phyloP scores from a whole-genome alignment of 2,797 vertebrate species.

The Microchirus variegatus region DNA sequence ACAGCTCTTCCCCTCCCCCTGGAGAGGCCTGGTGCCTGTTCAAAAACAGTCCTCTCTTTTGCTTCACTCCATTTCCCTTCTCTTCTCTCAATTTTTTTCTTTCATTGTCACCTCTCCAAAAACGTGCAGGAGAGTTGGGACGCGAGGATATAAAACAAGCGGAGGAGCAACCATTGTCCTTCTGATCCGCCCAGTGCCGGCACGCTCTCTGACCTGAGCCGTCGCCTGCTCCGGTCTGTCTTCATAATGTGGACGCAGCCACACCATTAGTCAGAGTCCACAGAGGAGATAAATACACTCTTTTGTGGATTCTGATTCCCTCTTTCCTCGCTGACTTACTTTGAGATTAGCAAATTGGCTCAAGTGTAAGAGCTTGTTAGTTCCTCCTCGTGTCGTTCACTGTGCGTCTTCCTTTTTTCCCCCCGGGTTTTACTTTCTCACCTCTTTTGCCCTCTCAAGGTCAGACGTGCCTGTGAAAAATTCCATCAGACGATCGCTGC shows the following conservation, averaged over 20 bases:
- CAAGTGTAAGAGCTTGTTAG: conserved; percentile 70
- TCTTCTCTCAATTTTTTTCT: background rate
- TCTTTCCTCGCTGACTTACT: conserved; percentile 70
- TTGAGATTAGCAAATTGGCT: conserved; percentile 82
- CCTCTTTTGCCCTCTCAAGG: conserved; percentile 47
- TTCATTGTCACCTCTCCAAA: conserved; percentile 59
- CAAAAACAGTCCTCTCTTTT: conserved; percentile 76
- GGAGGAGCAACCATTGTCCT: conserved; percentile 41
- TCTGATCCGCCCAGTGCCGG: conserved; percentile 49
- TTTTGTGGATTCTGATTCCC: conserved; percentile 39
- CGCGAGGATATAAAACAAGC: conserved; percentile 52
- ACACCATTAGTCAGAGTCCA: conserved; percentile 36
- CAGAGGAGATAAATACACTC: conserved; percentile 30
- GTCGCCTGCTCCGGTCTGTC: conserved; percentile 19
- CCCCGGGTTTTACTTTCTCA: conserved; percentile 22
- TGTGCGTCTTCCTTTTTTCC: conserved; percentile 18
- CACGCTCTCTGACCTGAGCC: conserved; percentile 51
- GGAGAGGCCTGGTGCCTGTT: conserved; percentile 82
- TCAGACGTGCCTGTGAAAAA: conserved; percentile 60
- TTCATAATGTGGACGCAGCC: conserved; percentile 45
- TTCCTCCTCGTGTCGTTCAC: conserved; percentile 22
- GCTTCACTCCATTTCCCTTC: conserved; percentile 66
- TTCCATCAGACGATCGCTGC: conserved; percentile 40
- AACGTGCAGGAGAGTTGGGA: conserved; percentile 31
- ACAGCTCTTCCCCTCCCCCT: conserved; percentile 76